Evolutionary conservation across 1,140 invertebrate species (phyloP).

Genomic region (Sminthurinus signatus): DNA sequence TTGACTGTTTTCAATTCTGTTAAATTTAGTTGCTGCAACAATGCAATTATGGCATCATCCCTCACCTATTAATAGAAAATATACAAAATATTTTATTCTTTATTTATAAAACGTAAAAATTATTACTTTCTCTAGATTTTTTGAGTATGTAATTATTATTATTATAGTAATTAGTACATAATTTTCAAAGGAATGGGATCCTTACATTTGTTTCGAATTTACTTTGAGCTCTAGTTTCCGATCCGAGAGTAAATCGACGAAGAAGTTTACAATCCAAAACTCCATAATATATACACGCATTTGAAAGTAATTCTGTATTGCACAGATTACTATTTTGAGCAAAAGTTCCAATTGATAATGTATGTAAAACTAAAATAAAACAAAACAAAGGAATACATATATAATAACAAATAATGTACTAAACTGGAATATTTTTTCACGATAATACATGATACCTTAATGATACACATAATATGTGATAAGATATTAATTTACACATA

Average conservation of each 20-base stretch:
- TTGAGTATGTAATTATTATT: too few relatives aligned
- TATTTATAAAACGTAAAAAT: too few relatives aligned
- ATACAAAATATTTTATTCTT: too few relatives aligned
- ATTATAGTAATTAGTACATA: too few relatives aligned
- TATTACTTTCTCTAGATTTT: too few relatives aligned
- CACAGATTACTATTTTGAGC: background rate
- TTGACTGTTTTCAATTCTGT: too few relatives aligned
- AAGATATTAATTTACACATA: background rate
- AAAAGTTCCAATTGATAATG: background rate
- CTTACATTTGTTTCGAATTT: constrained; percentile 13
- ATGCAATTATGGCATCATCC: too few relatives aligned
- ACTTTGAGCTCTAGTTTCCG: background rate
- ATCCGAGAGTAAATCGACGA: background rate
- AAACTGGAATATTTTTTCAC: background rate
- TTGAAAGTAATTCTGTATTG: background rate
- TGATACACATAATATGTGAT: background rate
- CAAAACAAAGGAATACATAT: background rate
- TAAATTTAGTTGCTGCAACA: too few relatives aligned
- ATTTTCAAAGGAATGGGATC: too few relatives aligned
- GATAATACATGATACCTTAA: background rate
- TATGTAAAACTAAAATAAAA: constrained; percentile 10
- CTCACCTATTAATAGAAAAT: too few relatives aligned
- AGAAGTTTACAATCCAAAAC: background rate
- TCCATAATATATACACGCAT: background rate
- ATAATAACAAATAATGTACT: background rate